Conservation (phyloP, 2,797 vertebrate species). For the Sebastes vulpes region DNA sequence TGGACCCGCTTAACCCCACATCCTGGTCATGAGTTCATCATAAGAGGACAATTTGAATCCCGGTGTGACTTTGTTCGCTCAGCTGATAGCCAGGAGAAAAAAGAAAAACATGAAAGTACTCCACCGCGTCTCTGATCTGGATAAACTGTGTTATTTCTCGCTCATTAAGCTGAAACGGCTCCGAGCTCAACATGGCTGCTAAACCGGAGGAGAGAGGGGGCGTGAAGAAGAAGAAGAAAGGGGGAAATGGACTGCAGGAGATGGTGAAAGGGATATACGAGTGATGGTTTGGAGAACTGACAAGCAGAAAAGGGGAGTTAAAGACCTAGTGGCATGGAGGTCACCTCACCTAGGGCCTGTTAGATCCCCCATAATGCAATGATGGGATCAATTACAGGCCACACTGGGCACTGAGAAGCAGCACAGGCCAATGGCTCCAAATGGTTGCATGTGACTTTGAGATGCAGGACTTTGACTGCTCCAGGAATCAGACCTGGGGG, state of each 20-base stretch:
- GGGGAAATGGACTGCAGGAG: conserved; percentile 40
- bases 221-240: conserved; percentile 36
- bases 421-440: conserved; percentile 68
- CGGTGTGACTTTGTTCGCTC: conserved; percentile 31
- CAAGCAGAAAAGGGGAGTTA: conserved; percentile 60
- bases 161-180: conserved; percentile 51
- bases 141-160: conserved; percentile 63
- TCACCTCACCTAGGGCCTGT: conserved; percentile 73
- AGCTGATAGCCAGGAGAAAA: not conserved
- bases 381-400: conserved; percentile 82
- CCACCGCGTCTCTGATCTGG: conserved; percentile 49
- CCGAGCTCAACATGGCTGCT: conserved; percentile 45
- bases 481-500: conserved; percentile 54
- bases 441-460: conserved; percentile 70
- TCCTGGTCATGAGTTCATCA: conserved; percentile 49
- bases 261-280: conserved; percentile 54
- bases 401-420: conserved; percentile 51
- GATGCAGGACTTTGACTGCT: conserved; percentile 65
- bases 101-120: conserved; percentile 34
- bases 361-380: conserved; percentile 65
- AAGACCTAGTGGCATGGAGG: conserved; percentile 60
- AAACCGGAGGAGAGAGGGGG: conserved; percentile 44
- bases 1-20: conserved; percentile 63
- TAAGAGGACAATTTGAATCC: conserved; percentile 13
- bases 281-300: conserved; percentile 75